Percentiles rank a stretch among this genome's conserved stretches.
Evolutionary conservation across 2,113 vertebrate species (phyloP).

Genomic region (Myocastor coypus): DNA sequence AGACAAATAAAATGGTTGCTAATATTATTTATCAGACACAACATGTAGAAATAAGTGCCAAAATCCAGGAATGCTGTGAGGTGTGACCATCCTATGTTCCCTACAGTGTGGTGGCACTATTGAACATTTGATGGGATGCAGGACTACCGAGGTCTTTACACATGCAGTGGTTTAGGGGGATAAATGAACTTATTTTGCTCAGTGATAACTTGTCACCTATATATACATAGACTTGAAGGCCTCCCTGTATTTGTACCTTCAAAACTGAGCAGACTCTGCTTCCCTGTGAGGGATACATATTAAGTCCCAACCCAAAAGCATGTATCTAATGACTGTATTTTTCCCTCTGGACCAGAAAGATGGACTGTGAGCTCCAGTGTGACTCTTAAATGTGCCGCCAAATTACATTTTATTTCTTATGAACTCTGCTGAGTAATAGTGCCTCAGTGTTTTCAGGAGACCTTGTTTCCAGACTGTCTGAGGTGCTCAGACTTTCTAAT

Average conservation of each 20-base stretch:
- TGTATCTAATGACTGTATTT: neutral
- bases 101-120: fast-evolving
- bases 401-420: neutral
- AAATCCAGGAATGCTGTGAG: neutral
- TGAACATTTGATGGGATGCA: neutral
- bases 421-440: neutral
- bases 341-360: neutral
- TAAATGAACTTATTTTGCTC: neutral
- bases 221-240: neutral
- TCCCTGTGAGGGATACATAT: neutral
- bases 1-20: neutral
- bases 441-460: neutral
- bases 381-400: neutral
- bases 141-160: neutral
- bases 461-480: neutral
- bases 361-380: neutral
- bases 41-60: neutral
- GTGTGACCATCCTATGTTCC: neutral
- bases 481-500: neutral
- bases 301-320: neutral
- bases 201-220: neutral
- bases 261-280: neutral
- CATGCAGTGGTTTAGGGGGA: neutral
- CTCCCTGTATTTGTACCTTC: neutral
- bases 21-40: neutral